Conservation (phyloP, 2,797 vertebrate species). For the Pantherophis vulpinus region DNA sequence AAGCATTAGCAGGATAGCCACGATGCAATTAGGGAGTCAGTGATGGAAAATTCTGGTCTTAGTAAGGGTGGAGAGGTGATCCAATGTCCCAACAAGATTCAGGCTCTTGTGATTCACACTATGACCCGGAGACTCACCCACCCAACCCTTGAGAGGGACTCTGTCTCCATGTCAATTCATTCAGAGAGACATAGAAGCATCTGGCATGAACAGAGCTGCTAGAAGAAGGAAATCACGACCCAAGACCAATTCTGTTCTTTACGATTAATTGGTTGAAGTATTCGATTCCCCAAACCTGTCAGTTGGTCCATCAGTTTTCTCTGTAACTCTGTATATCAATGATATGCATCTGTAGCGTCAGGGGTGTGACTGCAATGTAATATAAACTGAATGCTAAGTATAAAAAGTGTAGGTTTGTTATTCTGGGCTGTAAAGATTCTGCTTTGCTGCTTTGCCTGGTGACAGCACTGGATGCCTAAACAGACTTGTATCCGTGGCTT, state of each 20-base stretch:
- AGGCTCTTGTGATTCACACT: neutral
- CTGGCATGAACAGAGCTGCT: neutral
- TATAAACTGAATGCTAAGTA: neutral
- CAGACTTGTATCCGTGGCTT: neutral
- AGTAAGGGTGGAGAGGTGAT: neutral
- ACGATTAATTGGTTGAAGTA: neutral
- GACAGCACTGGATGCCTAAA: neutral
- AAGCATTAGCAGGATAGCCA: neutral
- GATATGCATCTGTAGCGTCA: neutral
- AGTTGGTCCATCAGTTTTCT: neutral
- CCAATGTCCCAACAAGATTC: neutral
- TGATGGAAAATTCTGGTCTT: neutral
- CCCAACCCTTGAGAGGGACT: neutral
- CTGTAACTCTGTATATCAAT: neutral
- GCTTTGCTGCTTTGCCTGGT: neutral
- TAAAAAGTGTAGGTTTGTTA: neutral
- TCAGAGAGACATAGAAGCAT: neutral
- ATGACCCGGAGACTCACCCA: neutral
- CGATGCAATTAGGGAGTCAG: neutral
- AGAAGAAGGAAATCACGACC: neutral
- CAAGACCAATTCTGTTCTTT: neutral
- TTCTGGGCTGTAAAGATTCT: neutral
- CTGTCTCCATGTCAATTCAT: neutral
- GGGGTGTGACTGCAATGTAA: neutral
- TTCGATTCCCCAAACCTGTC: neutral